Conservation (phyloP, 2,113 vertebrate genomes). For the Cercopithecus mona region DNA sequence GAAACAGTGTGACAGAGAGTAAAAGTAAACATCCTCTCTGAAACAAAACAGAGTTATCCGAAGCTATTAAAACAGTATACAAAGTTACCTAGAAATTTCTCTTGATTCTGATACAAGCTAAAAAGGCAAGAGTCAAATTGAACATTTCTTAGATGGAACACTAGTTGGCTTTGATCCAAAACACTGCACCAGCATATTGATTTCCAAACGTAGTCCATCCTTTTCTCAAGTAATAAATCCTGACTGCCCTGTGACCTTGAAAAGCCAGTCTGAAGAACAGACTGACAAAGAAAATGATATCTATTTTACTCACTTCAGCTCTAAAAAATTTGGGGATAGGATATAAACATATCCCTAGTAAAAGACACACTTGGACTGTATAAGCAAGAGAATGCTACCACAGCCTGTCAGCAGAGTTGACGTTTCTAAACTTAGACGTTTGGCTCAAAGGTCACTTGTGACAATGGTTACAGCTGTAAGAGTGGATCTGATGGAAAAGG, state of each 20-base stretch:
- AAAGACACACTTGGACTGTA: background rate
- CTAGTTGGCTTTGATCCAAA: constrained; percentile 52
- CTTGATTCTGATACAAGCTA: constrained; percentile 32
- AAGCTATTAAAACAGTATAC: constrained; percentile 32
- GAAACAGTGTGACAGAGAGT: constrained; percentile 9
- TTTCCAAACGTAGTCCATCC: constrained; percentile 65
- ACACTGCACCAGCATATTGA: constrained; percentile 59
- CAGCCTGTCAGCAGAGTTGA: background rate
- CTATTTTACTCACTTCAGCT: constrained; percentile 63
- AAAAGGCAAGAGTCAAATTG: constrained; percentile 60
- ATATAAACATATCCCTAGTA: background rate
- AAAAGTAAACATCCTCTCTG: constrained; percentile 47
- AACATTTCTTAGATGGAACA: constrained; percentile 62
- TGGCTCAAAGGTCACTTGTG: constrained; percentile 10
- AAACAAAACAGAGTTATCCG: constrained; percentile 49
- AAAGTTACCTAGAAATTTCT: constrained; percentile 48
- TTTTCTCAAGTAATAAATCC: constrained; percentile 75
- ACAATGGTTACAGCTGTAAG: background rate
- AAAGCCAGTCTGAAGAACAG: constrained; percentile 44
- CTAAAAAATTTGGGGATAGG: constrained; percentile 11
- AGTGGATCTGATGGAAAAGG: background rate
- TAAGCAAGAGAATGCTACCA: background rate
- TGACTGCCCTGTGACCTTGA: constrained; percentile 12
- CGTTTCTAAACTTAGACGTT: constrained; percentile 47
- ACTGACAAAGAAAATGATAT: constrained; percentile 9